Percentiles rank a stretch among this genome's conserved stretches.
Evolutionary conservation across 2,888 invertebrate genomes (phyloP).

Genomic region (Stratiomys singularior): DNA sequence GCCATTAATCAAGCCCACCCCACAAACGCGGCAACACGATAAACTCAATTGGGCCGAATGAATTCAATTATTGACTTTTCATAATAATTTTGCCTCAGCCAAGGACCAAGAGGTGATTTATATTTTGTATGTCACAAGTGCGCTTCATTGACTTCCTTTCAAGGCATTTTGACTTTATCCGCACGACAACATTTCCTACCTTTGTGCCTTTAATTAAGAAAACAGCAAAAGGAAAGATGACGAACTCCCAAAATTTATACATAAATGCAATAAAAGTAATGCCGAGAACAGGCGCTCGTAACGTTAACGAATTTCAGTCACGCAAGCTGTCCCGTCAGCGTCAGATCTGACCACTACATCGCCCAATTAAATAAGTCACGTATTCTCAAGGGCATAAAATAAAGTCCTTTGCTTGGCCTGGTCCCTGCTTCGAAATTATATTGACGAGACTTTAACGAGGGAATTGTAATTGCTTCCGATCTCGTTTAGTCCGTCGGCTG

Average conservation of each 20-base stretch:
- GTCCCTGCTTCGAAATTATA: constrained; percentile 32
- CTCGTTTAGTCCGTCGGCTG: constrained; percentile 12
- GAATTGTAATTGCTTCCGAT: constrained; percentile 45
- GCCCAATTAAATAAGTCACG: constrained; percentile 43
- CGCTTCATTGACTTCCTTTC: constrained; percentile 17
- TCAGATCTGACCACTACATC: constrained; percentile 30
- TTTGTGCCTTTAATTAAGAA: constrained; percentile 41
- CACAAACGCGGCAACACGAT: too few relatives aligned
- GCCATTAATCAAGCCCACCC: too few relatives aligned
- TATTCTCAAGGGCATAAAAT: constrained; percentile 44
- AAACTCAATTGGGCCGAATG: constrained; percentile 1
- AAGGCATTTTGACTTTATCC: neutral
- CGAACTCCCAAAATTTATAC: constrained; percentile 29
- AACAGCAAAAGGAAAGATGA: constrained; percentile 31
- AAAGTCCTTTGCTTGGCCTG: constrained; percentile 35
- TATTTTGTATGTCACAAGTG: constrained; percentile 11
- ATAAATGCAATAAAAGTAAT: constrained; percentile 35
- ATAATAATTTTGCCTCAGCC: neutral
- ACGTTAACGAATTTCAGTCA: constrained; percentile 41
- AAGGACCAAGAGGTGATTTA: neutral
- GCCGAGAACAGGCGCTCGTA: neutral
- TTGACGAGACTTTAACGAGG: constrained; percentile 45
- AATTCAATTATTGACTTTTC: constrained; percentile 42
- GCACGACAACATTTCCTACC: neutral
- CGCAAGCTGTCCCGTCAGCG: constrained; percentile 28